Evolutionary conservation across 2,888 invertebrate genomes (phyloP), one percentile per base, ranked within the genome.

Genomic region (Pterostichus niger): DNA sequence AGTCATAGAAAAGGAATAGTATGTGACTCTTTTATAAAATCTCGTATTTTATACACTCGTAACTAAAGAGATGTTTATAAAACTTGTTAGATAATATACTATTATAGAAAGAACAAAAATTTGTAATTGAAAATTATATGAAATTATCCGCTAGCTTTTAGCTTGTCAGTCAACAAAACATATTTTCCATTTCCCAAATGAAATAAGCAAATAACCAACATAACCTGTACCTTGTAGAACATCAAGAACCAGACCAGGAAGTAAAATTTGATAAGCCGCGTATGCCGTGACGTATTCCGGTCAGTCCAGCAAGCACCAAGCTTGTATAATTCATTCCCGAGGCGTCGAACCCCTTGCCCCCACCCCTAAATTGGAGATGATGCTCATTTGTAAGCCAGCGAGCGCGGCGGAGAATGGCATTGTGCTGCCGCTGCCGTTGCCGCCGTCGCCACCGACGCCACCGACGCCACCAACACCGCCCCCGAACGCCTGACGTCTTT

Each of bases 191-290:
- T 35, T 35, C 35, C 33, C 13, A 35, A 64, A 64, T 64, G 35
- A 64, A 64, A 64, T 64, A 64, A 64, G 35, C 64, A 64, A 64
- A 35, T 33, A 64, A 64, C 35, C 35, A 24, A 31, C 59, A 24
- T 59, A 31, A 59, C 59, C 59, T 59, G 59, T 17, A 10, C 64
- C 11, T 0, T 11, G 24, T 31, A 24, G 2, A 31, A 59, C 59
- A 64, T 35, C 35, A 64, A 64, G 35, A 64, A 64, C 24, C 40
- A 9, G 40, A 40, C 40, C 64, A 64, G 13, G 64, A 64, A 64
- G 64, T 64, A 64, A 64, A 64, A 64, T 64, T 64, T 64, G 64
- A 64, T 64, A 35, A 35, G 33, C 64, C 64, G 64, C 64, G 64
- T 64, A 35, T 64, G 13, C 11, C 6, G 33, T 64, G 64, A 64